These are phyloP conservation scores for Nyctalus aviator DNA, from an alignment of 2,797 vertebrate genomes.

Conservation along the genomic window DNA sequence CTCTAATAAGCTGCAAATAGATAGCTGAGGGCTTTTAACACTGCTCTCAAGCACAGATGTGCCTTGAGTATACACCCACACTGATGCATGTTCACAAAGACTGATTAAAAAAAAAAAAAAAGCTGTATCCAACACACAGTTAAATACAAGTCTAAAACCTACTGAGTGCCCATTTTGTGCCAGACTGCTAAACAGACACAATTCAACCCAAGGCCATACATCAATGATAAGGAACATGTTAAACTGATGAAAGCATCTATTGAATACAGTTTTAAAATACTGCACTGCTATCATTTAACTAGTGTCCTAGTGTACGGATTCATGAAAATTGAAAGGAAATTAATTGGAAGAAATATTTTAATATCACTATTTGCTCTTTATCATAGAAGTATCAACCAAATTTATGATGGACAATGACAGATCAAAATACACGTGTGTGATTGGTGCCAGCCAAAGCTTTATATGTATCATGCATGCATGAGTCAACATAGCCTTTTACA, in stretches of 20 bases:
- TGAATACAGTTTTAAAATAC: constrained; percentile 34
- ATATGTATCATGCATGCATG: too few relatives aligned
- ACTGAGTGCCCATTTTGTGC: not conserved
- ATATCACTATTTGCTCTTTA: too few relatives aligned
- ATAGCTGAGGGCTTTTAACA: constrained; percentile 30
- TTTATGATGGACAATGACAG: too few relatives aligned
- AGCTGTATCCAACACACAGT: not conserved
- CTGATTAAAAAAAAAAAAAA: not conserved
- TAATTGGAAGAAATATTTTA: too few relatives aligned
- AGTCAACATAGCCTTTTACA: too few relatives aligned
- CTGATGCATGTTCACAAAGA: not conserved
- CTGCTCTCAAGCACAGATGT: not conserved
- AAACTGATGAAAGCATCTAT: constrained; percentile 3
- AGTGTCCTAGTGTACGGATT: too few relatives aligned
- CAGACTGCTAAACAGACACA: constrained; percentile 37
- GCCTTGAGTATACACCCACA: constrained; percentile 21
- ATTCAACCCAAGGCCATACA: not conserved
- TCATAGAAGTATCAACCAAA: too few relatives aligned
- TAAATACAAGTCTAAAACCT: not conserved
- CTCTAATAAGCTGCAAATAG: not conserved
- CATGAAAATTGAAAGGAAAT: too few relatives aligned
- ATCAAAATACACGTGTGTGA: too few relatives aligned
- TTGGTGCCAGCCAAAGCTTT: too few relatives aligned
- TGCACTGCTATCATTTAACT: not conserved
- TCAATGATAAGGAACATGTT: constrained; percentile 22